phyloP scores from a whole-genome alignment of 2,797 vertebrate species.

The Rallus crepitans region DNA sequence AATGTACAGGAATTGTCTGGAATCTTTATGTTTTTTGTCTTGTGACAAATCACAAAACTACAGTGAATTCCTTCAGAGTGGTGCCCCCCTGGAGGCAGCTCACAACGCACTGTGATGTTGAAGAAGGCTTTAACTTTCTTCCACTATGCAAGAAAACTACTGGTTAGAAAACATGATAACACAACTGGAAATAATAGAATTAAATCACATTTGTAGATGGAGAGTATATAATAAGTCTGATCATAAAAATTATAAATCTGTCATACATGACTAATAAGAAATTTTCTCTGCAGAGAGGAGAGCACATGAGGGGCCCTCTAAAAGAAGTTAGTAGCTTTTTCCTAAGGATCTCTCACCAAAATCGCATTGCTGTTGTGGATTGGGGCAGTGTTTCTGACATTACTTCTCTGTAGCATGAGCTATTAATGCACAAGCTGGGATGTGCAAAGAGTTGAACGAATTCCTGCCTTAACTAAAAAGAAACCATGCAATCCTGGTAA shows the following conservation, averaged over 20 bases:
- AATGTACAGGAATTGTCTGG: background rate
- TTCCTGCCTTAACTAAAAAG: background rate
- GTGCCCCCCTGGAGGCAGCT: background rate
- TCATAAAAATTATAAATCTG: background rate
- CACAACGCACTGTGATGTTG: background rate
- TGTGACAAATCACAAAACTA: background rate
- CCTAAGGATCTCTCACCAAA: background rate
- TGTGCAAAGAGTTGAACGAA: background rate
- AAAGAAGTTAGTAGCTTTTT: background rate
- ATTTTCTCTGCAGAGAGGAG: background rate
- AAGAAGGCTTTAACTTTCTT: background rate
- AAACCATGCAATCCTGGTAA: background rate
- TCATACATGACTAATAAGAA: background rate
- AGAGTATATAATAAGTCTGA: too few relatives aligned
- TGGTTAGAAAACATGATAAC: background rate
- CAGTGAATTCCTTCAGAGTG: background rate
- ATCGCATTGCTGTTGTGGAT: background rate
- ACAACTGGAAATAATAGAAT: background rate
- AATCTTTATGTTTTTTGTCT: background rate
- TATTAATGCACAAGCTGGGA: background rate
- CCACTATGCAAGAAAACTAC: background rate
- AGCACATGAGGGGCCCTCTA: fast-evolving
- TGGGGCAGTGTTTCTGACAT: background rate
- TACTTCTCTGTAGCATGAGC: background rate
- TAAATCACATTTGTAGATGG: background rate